phyloP scores from a whole-genome alignment of 2,797 vertebrate genomes.

The Microctenopoma steveboyesi region DNA sequence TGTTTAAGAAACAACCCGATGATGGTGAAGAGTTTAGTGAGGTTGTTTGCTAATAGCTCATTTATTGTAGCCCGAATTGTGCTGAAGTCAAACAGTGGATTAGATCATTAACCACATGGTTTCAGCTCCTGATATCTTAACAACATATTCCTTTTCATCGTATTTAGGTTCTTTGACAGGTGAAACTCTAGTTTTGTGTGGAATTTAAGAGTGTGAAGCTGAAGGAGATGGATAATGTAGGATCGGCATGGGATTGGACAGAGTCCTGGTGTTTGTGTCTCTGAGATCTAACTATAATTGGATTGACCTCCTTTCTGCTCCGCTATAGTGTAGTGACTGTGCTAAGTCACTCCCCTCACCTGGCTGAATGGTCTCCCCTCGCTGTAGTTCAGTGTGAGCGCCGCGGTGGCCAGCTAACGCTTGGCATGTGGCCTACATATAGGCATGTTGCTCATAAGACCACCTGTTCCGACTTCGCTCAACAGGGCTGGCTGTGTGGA shows the following conservation, averaged over 20 bases:
- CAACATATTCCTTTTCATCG: not conserved
- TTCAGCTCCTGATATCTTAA: too few relatives aligned
- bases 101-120: not conserved
- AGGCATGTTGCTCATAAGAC: slow-evolving; percentile 52
- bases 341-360: slow-evolving; percentile 64
- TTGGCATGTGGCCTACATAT: slow-evolving; percentile 71
- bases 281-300: slow-evolving; percentile 68
- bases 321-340: slow-evolving; percentile 62
- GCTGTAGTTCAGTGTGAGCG: slow-evolving; percentile 14
- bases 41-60: slow-evolving; percentile 2
- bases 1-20: not conserved
- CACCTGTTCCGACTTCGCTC: slow-evolving; percentile 70
- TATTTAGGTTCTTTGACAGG: not conserved
- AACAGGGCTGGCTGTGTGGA: slow-evolving; percentile 9
- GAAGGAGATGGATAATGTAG: not conserved
- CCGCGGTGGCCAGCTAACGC: slow-evolving; percentile 45
- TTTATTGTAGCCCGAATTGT: not conserved
- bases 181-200: slow-evolving; percentile 1
- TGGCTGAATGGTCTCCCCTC: slow-evolving; percentile 15
- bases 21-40: not conserved
- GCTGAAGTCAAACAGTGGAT: not conserved
- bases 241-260: slow-evolving; percentile 39
- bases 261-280: slow-evolving; percentile 62
- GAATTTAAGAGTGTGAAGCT: not conserved
- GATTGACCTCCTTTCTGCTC: slow-evolving; percentile 76